Percentiles rank a stretch among this genome's conserved stretches.
Evolutionary conservation across 2,113 vertebrate genomes (phyloP).

Genomic region (Heptranchias perlo): DNA sequence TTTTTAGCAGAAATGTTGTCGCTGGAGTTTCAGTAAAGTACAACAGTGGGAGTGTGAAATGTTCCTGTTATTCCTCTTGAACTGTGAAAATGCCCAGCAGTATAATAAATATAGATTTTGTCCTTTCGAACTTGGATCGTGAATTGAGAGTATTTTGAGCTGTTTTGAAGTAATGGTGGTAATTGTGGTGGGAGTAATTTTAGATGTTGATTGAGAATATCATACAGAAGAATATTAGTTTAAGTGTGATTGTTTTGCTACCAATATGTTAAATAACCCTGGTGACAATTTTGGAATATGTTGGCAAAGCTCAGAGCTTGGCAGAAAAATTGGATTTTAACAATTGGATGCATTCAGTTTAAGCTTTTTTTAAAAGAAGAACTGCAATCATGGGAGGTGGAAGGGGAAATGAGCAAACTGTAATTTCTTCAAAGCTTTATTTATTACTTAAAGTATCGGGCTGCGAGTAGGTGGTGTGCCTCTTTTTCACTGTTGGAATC

Average conservation of each 20-base stretch:
- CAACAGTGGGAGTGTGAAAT: conserved; percentile 6
- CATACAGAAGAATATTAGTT: background rate
- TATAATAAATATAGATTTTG: background rate
- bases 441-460: background rate
- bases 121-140: background rate
- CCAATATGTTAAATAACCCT: background rate
- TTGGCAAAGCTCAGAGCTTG: background rate
- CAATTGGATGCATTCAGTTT: background rate
- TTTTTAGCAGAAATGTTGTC: background rate
- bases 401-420: background rate
- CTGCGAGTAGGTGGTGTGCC: background rate
- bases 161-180: background rate
- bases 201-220: background rate
- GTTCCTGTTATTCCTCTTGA: conserved; percentile 13
- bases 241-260: background rate
- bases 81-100: background rate
- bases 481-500: background rate
- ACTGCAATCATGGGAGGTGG: background rate
- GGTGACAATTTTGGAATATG: background rate
- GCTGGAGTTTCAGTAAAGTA: background rate
- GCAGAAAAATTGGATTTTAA: background rate
- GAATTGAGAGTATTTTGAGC: background rate
- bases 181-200: background rate
- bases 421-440: background rate
- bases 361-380: background rate